A percentile compares a stretch with the other conserved stretches of the same genome.
Conservation (phyloP, 2,888 invertebrate species). For the Matsumyia berberina region DNA sequence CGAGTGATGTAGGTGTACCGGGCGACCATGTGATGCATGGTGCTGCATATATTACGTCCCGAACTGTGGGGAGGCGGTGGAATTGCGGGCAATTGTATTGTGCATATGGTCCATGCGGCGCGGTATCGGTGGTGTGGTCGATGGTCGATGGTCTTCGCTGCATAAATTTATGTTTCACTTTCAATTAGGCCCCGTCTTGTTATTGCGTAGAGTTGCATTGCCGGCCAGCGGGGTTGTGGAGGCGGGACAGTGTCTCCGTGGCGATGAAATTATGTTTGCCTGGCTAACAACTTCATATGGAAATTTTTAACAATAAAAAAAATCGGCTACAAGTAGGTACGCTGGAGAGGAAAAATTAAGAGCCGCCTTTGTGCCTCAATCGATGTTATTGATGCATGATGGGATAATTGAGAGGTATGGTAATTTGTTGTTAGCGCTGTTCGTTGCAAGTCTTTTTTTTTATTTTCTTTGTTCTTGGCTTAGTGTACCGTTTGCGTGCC, state of each 20-base stretch:
- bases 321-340: not conserved
- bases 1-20: conserved; percentile 60
- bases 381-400: conserved; percentile 75
- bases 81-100: conserved; percentile 69
- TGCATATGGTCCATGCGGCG: conserved; percentile 63
- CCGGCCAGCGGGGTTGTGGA: conserved; percentile 52
- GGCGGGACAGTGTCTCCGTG: conserved; percentile 72
- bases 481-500: conserved; percentile 22
- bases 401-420: conserved; percentile 75
- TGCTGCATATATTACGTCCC: conserved; percentile 70
- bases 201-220: conserved; percentile 65
- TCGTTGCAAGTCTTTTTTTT: conserved; percentile 53
- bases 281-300: conserved; percentile 84
- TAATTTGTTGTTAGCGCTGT: conserved; percentile 73
- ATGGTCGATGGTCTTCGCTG: conserved; percentile 70
- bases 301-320: conserved; percentile 76
- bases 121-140: conserved; percentile 51
- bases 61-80: conserved; percentile 41
- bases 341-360: conserved; percentile 64
- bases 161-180: conserved; percentile 77
- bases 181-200: conserved; percentile 76
- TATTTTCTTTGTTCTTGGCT: conserved; percentile 23
- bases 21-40: conserved; percentile 62
- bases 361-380: conserved; percentile 73
- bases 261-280: conserved; percentile 82